A percentile compares a stretch with the other conserved stretches of the same genome.
phyloP scores from a whole-genome alignment of 2,888 invertebrate species.

The Elmis aenea region DNA sequence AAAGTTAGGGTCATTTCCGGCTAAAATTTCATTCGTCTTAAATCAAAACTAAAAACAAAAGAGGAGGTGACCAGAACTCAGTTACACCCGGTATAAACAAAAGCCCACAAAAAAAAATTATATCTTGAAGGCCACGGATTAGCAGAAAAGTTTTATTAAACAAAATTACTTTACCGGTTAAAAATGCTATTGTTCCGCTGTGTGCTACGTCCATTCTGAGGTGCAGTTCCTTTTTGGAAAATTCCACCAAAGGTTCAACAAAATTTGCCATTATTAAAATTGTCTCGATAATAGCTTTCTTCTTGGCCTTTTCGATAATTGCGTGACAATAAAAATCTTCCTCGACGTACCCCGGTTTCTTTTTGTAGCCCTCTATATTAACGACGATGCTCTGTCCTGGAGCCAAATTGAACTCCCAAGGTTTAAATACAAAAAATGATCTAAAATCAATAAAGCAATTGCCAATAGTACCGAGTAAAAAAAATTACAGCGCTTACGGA shows the following conservation, averaged over 20 bases:
- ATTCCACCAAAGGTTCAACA: constrained; percentile 53
- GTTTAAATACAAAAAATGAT: constrained; percentile 49
- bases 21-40: no score
- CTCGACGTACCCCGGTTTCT: constrained; percentile 45
- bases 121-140: no score
- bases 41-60: no score
- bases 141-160: no score
- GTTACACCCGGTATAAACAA: no score
- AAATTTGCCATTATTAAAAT: constrained; percentile 53
- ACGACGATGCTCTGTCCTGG: constrained; percentile 47
- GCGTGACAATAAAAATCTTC: constrained; percentile 59
- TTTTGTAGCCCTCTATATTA: constrained; percentile 43
- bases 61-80: no score
- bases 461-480: no score
- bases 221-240: constrained; percentile 48
- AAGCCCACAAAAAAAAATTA: no score
- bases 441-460: no score
- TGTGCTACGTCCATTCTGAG: constrained; percentile 51
- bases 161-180: no score
- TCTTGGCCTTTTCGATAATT: constrained; percentile 51
- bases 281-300: constrained; percentile 51
- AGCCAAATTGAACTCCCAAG: constrained; percentile 47
- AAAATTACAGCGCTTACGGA: no score
- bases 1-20: no score
- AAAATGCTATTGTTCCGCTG: constrained; percentile 16